A percentile compares a stretch with the other conserved stretches of the same genome.
Conservation (phyloP, 2,113 vertebrate genomes). For the Hemibagrus wyckioides region DNA sequence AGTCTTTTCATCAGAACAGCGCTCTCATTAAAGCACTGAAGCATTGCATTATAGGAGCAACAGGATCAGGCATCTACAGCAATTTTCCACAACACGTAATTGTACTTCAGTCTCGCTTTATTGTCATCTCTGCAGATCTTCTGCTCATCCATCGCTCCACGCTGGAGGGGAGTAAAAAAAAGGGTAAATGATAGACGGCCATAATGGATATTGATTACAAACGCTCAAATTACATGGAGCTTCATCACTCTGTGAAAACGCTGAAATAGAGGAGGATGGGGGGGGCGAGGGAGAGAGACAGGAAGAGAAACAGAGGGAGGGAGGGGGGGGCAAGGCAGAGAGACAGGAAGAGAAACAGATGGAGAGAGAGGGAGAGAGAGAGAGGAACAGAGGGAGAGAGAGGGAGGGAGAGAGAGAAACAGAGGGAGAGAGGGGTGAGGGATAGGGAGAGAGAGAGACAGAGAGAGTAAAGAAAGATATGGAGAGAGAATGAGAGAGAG, state of each 20-base stretch:
- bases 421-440: neutral
- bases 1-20: neutral
- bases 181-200: neutral
- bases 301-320: too few relatives aligned
- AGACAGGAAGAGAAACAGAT: neutral
- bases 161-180: neutral
- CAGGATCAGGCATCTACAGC: neutral
- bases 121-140: neutral
- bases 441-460: neutral
- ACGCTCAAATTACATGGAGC: neutral
- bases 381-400: neutral
- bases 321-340: neutral
- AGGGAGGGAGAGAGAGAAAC: neutral
- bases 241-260: neutral
- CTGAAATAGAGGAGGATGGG: neutral
- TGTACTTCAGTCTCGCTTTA: neutral
- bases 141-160: neutral
- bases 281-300: neutral
- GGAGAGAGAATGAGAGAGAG: neutral
- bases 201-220: neutral
- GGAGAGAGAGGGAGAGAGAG: neutral
- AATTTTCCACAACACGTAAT: neutral
- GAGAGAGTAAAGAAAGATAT: neutral
- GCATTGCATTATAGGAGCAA: constrained; percentile 30
- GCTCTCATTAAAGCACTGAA: constrained; percentile 41